Evolutionary conservation across 1,140 invertebrate genomes (phyloP).

Genomic region (Hyposmocoma kahamanoa): DNA sequence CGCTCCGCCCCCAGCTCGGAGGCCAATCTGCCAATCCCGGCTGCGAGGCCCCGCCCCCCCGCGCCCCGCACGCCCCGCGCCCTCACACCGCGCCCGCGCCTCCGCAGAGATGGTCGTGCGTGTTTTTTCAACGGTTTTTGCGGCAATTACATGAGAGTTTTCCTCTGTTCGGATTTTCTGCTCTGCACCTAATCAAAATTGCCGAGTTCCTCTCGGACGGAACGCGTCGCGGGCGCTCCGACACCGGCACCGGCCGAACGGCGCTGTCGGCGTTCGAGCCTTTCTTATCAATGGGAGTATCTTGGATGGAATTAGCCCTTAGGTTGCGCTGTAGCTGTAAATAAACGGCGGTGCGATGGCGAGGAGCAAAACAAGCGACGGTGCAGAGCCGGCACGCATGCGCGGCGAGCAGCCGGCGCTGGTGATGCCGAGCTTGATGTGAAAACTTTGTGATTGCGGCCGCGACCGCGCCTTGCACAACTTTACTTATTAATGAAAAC

Average conservation of each 20-base stretch:
- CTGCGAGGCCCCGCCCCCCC: constrained; percentile 13
- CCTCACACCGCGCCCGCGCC: constrained; percentile 21
- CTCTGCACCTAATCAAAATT: constrained; percentile 35
- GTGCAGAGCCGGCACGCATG: constrained; percentile 24
- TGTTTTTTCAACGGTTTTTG: constrained; percentile 24
- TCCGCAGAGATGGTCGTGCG: constrained; percentile 22
- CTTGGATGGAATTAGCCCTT: constrained; percentile 12
- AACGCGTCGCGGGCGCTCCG: constrained; percentile 12
- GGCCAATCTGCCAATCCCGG: constrained; percentile 27
- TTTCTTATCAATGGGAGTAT: constrained; percentile 15
- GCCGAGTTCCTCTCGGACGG: constrained; percentile 23
- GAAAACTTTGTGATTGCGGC: too few species aligned
- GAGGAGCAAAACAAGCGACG: too few species aligned
- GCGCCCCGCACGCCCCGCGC: constrained; percentile 21
- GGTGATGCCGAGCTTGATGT: too few species aligned
- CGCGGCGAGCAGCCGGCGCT: too few species aligned
- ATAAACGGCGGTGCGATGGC: too few species aligned
- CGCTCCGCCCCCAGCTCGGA: constrained; percentile 21
- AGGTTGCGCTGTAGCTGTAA: too few species aligned
- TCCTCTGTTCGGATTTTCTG: constrained; percentile 26
- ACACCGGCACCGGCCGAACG: too few species aligned
- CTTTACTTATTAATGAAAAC: too few species aligned
- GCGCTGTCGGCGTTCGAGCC: too few species aligned
- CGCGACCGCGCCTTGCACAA: too few species aligned
- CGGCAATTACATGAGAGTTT: constrained; percentile 33